Evolutionary conservation across 2,797 vertebrate species (phyloP).

Genomic region (Hephaestus fuliginosus): DNA sequence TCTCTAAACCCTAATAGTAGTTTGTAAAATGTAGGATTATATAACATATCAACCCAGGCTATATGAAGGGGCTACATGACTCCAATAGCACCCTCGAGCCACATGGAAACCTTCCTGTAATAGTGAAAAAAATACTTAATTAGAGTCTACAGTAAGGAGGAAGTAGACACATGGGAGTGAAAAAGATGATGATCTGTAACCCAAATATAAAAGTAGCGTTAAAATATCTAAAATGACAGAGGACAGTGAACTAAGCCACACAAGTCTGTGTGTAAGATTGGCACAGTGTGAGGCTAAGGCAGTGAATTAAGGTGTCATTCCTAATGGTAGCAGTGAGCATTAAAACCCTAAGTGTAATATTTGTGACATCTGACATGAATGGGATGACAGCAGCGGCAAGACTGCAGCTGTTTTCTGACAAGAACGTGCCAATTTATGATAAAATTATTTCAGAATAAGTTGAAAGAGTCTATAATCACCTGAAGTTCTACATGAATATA

Average conservation of each 20-base stretch:
- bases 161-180: neutral
- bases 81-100: neutral
- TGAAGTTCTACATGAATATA: neutral
- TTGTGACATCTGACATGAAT: neutral
- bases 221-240: neutral
- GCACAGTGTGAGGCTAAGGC: neutral
- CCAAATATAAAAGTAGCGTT: neutral
- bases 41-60: neutral
- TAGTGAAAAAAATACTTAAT: neutral
- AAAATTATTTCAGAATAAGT: neutral
- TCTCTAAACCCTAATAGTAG: conserved; percentile 6
- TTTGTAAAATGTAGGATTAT: conserved; percentile 19
- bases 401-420: neutral
- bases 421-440: neutral
- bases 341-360: neutral
- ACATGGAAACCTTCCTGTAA: neutral
- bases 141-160: neutral
- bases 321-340: neutral
- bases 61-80: neutral
- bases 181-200: neutral
- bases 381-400: neutral
- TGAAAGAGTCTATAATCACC: neutral
- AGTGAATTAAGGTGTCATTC: neutral
- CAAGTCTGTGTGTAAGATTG: neutral
- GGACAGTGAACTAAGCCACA: neutral